These are phyloP conservation scores for Cheirogaleus major DNA, from an alignment of 2,797 vertebrate species.

Conservation along the genomic window DNA sequence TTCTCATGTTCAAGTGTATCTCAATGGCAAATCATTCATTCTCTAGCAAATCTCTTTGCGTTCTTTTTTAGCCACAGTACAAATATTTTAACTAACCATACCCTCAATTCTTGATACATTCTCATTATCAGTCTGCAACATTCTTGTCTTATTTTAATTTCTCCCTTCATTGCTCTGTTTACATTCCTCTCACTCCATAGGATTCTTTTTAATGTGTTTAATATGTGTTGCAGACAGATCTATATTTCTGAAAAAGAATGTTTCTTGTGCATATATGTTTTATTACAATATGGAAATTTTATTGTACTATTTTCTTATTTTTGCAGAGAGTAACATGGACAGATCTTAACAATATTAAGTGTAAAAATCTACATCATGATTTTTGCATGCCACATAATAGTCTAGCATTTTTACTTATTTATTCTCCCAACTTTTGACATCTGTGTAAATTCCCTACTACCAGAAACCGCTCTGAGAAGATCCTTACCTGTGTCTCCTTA, in stretches of 20 bases:
- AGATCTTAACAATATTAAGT: not conserved
- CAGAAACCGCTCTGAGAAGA: not conserved
- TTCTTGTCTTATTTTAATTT: not conserved
- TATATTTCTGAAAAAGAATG: not conserved
- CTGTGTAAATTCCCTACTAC: not conserved
- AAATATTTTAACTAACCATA: not conserved
- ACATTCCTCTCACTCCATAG: not conserved
- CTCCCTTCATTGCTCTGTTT: not conserved
- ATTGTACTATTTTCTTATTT: not conserved
- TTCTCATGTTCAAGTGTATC: not conserved
- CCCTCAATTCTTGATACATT: not conserved
- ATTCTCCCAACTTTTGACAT: not conserved
- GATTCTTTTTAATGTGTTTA: not conserved
- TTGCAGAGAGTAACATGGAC: not conserved
- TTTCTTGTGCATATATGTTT: not conserved
- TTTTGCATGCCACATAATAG: not conserved
- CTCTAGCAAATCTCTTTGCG: not conserved
- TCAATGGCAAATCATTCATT: not conserved
- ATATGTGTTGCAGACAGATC: not conserved
- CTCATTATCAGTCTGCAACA: not conserved
- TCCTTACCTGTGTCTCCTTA: not conserved
- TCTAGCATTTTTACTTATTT: not conserved
- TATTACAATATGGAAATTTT: not conserved
- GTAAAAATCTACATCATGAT: not conserved
- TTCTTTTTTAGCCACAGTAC: not conserved